Conservation (phyloP, 2,888 invertebrate species). For the Dorcus parallelipipedus region DNA sequence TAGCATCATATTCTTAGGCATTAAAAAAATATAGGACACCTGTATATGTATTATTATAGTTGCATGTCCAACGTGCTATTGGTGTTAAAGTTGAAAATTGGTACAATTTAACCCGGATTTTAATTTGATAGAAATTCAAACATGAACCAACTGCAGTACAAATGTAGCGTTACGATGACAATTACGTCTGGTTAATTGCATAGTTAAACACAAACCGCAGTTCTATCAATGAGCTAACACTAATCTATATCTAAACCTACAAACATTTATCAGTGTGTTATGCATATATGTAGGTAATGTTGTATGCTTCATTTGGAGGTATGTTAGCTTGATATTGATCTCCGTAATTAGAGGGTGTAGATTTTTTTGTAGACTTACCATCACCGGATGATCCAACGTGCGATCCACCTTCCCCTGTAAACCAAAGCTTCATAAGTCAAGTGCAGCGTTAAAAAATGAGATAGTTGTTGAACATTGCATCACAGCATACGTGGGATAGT, state of each 20-base stretch:
- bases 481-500: conserved; percentile 1
- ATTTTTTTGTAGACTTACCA: conserved; percentile 37
- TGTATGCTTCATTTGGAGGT: not conserved
- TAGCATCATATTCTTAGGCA: too few relatives aligned
- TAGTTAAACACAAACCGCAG: conserved; percentile 37
- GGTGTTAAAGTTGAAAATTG: too few relatives aligned
- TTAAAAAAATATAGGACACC: too few relatives aligned
- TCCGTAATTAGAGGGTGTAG: not conserved
- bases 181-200: conserved; percentile 40
- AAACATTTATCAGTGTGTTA: conserved; percentile 2
- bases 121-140: not conserved
- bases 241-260: not conserved
- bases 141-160: conserved; percentile 37
- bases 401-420: conserved; percentile 46
- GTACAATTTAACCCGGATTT: too few relatives aligned
- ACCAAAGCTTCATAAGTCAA: conserved; percentile 17
- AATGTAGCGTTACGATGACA: conserved; percentile 38
- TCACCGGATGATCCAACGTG: conserved; percentile 48
- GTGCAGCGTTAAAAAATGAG: too few relatives aligned
- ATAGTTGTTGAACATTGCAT: not conserved
- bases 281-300: not conserved
- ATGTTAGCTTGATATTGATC: not conserved
- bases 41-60: too few relatives aligned
- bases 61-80: too few relatives aligned
- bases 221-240: conserved; percentile 22